Evolutionary conservation across 2,888 invertebrate genomes (phyloP), one percentile per base, ranked within the genome.

Genomic region (Hypena proboscidalis): DNA sequence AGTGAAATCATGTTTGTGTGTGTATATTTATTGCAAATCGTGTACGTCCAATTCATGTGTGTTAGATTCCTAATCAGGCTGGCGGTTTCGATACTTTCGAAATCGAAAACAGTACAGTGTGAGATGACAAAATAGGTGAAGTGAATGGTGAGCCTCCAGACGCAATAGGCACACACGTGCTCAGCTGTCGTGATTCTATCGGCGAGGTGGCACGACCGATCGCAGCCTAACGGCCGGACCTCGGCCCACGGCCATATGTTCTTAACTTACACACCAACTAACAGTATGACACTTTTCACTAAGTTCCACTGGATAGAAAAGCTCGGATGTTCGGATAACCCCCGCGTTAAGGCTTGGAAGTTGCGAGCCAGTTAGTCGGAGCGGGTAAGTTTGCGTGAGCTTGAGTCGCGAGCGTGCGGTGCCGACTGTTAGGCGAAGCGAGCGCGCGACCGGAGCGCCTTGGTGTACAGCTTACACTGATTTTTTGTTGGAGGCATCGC

Each of bases 401-500:
- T 27, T 49, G 19, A 53, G 67, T 64, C 67, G 65, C 61, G 61
- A 50, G 55, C 52, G 67, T 56, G 61, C 59, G 66, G 19, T 55
- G 68, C 52, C 57, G 56, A 57, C 50, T 48, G 60, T 63, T n/a
- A 15, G 32, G 62, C 57, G 67, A 53, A 68, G 59, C 63, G 77
- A 76, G 76, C 76, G 81, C 83, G 80, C 90, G 89, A 85, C 90
- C 84, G 89, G 49, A 70, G 67, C 78, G 82, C 77, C 72, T 74
- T 80, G 59, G 78, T 79, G 83, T 84, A 67, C 79, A 87, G 82
- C 86, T 87, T 88, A 90, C 86, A 90, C 90, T 90, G 90, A 89
- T 89, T 90, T 89, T 90, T 89, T 85, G 87, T 83, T 54, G 85
- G 75, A 90, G 90, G 88, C 90, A 90, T 89, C 85, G 86, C 79